Conservation (phyloP, 2,797 vertebrate genomes). For the Lepidocolaptes lacrymiger region DNA sequence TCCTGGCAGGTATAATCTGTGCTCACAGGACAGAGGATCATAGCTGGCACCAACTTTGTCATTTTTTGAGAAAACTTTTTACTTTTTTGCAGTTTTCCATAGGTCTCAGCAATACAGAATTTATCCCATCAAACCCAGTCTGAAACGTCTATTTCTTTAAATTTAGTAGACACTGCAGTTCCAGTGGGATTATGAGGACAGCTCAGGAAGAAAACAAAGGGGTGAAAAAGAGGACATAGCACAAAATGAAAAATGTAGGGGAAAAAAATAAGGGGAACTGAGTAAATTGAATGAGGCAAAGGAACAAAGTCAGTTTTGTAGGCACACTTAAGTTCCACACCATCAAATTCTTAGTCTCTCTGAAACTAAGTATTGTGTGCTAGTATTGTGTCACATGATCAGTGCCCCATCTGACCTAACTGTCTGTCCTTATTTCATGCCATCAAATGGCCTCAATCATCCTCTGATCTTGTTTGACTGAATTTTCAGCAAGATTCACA, state of each 20-base stretch:
- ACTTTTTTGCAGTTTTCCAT: neutral
- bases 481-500: neutral
- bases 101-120: neutral
- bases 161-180: neutral
- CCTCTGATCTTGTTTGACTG: neutral
- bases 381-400: neutral
- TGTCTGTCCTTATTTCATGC: neutral
- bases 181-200: neutral
- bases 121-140: neutral
- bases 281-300: neutral
- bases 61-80: neutral
- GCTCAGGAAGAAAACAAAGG: neutral
- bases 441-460: neutral
- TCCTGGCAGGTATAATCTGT: neutral
- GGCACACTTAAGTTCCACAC: neutral
- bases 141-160: conserved; percentile 15
- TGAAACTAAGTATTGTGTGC: too few species aligned
- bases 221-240: neutral
- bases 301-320: conserved; percentile 9
- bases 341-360: neutral
- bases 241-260: neutral
- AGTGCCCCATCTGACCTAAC: neutral
- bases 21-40: neutral
- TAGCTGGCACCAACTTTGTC: neutral
- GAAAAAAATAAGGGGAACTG: neutral